These are phyloP conservation scores for Ips typographus DNA, from an alignment of 1,140 invertebrate species.

Conservation along the genomic window DNA sequence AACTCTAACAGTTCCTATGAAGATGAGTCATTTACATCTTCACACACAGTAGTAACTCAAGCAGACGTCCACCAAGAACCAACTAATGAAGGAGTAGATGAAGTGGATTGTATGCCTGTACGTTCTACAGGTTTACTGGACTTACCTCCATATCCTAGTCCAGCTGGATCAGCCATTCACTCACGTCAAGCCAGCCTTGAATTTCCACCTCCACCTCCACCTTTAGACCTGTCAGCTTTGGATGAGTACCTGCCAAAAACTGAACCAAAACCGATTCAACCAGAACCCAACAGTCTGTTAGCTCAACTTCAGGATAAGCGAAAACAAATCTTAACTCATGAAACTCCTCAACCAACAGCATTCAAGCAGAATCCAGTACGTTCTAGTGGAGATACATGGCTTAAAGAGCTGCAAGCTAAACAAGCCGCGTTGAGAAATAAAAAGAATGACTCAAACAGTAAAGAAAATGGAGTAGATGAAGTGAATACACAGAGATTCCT, in stretches of 20 bases:
- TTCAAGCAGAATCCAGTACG: conserved; percentile 45
- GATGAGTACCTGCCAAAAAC: conserved; percentile 56
- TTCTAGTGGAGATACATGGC: conserved; percentile 63
- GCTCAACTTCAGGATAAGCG: conserved; percentile 76
- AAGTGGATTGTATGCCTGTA: conserved; percentile 57
- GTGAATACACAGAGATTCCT: conserved; percentile 36
- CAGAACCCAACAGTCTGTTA: conserved; percentile 61
- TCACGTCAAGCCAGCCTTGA: conserved; percentile 85
- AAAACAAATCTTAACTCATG: conserved; percentile 65
- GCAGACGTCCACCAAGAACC: conserved; percentile 81
- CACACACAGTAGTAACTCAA: conserved; percentile 70
- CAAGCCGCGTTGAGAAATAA: conserved; percentile 67
- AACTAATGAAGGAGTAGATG: conserved; percentile 67
- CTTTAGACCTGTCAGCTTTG: conserved; percentile 64
- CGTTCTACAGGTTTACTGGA: conserved; percentile 56
- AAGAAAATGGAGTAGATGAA: conserved; percentile 34
- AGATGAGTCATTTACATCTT: conserved; percentile 51
- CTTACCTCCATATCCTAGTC: conserved; percentile 78
- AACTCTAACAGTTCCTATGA: conserved; percentile 36
- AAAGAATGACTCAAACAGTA: conserved; percentile 49
- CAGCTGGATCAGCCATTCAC: conserved; percentile 71
- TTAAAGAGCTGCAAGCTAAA: conserved; percentile 77
- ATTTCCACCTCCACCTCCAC: conserved; percentile 82
- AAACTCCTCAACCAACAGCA: conserved; percentile 48
- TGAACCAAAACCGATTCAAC: conserved; percentile 39